Evolutionary conservation across 2,113 vertebrate species (phyloP).

Genomic region (Otus sunia): DNA sequence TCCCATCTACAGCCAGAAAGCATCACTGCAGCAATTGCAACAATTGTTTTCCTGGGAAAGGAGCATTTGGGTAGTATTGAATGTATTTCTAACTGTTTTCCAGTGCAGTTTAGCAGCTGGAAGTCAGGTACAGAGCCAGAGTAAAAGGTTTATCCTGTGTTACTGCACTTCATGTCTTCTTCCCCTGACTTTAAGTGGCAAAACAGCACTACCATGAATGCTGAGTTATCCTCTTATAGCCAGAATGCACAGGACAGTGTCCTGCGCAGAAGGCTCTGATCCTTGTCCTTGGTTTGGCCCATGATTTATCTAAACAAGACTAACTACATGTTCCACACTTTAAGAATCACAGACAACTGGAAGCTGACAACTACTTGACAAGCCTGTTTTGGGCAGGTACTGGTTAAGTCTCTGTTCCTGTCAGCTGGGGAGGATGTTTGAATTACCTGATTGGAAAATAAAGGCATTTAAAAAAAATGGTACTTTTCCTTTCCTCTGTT

Average conservation of each 20-base stretch:
- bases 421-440: conserved; percentile 60
- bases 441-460: conserved; percentile 67
- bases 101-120: neutral
- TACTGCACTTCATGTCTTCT: neutral
- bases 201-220: neutral
- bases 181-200: neutral
- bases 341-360: neutral
- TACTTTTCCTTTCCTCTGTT: conserved; percentile 36
- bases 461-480: neutral
- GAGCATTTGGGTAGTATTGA: neutral
- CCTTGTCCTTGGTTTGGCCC: neutral
- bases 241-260: neutral
- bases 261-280: neutral
- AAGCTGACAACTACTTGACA: neutral
- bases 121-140: neutral
- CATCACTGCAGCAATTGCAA: neutral
- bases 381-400: conserved; percentile 20
- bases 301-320: neutral
- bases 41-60: neutral
- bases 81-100: neutral
- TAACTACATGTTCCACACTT: neutral
- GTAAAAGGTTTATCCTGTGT: neutral
- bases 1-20: neutral
- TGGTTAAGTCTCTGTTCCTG: conserved; percentile 49
- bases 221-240: neutral